Conservation (phyloP, 2,113 vertebrate species). For the Ochotona princeps region DNA sequence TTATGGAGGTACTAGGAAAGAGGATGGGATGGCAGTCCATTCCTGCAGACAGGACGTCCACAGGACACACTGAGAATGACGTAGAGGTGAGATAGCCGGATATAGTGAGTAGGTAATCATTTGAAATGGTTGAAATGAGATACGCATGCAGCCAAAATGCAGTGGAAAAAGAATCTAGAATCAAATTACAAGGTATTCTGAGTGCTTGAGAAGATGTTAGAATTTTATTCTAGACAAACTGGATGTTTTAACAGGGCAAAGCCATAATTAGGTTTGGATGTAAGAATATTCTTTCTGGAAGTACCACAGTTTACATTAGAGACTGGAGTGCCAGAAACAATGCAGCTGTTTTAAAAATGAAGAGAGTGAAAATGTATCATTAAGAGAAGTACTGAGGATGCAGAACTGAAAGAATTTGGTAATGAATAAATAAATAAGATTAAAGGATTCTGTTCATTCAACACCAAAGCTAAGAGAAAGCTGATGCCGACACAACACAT, state of each 20-base stretch:
- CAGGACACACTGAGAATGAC: conserved; percentile 29
- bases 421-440: conserved; percentile 8
- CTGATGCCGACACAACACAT: too few relatives aligned
- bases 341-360: background rate
- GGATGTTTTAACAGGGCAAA: background rate
- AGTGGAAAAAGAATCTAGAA: background rate
- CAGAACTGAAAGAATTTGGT: background rate
- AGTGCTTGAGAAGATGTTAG: background rate
- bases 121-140: conserved; percentile 39
- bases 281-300: conserved; percentile 26
- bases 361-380: conserved; percentile 23
- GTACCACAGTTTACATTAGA: background rate
- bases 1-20: too few relatives aligned
- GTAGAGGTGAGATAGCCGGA: background rate
- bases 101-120: background rate
- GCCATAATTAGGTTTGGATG: background rate
- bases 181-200: conserved; percentile 31
- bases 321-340: background rate
- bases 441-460: background rate
- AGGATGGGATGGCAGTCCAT: background rate
- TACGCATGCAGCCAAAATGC: background rate
- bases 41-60: background rate
- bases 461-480: background rate
- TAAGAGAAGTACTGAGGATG: background rate
- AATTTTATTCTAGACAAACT: conserved; percentile 22